A percentile compares a stretch with the other conserved stretches of the same genome.
phyloP scores from a whole-genome alignment of 2,888 invertebrate species.

The Phengaris arion region DNA sequence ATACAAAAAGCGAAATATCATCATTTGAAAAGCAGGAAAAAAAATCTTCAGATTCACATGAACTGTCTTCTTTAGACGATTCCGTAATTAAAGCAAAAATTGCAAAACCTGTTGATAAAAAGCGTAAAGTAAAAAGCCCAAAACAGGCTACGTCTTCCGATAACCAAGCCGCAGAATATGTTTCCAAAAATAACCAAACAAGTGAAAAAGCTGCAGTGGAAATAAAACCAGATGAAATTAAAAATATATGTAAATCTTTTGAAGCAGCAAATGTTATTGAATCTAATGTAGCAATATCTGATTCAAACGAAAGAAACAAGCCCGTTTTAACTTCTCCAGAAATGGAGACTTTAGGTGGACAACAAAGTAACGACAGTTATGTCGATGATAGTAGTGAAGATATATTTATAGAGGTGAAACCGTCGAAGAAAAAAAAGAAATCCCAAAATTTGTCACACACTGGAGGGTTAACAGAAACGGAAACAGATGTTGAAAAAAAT shows the following conservation, averaged over 20 bases:
- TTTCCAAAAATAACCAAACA: background rate
- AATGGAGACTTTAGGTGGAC: background rate
- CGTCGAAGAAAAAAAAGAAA: conserved; percentile 14
- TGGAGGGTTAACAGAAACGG: background rate
- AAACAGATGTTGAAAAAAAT: background rate
- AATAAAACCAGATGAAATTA: background rate
- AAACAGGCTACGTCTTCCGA: background rate
- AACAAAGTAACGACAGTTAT: background rate
- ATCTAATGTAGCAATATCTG: background rate
- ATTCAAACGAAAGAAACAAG: background rate
- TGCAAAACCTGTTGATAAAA: conserved; percentile 64
- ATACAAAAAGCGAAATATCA: conserved; percentile 38
- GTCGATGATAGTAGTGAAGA: background rate
- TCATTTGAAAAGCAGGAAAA: background rate
- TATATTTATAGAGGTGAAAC: conserved; percentile 17
- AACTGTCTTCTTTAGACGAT: background rate
- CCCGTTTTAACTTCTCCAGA: background rate
- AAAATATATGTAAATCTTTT: background rate
- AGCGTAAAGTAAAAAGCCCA: conserved; percentile 47
- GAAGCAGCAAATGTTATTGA: background rate
- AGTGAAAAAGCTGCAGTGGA: background rate
- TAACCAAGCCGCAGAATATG: background rate
- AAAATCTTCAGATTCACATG: background rate
- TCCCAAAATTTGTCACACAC: background rate
- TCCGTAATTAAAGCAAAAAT: conserved; percentile 53